Conservation (phyloP, 2,888 invertebrate species). For the Vanessa cardui region DNA sequence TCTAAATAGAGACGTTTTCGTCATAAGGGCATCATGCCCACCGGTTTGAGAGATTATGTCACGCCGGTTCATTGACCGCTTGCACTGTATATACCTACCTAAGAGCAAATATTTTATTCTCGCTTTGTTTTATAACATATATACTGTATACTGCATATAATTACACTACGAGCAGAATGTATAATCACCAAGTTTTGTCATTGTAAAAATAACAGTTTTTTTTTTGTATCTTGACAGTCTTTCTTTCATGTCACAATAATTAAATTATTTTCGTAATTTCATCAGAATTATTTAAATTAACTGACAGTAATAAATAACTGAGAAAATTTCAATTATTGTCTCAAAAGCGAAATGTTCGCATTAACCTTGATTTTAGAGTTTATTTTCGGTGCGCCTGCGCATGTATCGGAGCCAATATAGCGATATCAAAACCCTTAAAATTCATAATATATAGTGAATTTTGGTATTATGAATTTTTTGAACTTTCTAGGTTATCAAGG, state of each 20-base stretch:
- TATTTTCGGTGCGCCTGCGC: slow-evolving; percentile 49
- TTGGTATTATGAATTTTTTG: too few species aligned
- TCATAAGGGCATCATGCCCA: slow-evolving; percentile 12
- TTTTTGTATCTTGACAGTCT: too few species aligned
- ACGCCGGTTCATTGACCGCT: slow-evolving; percentile 2
- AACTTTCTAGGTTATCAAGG: too few species aligned
- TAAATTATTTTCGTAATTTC: too few species aligned
- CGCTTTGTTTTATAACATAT: not conserved
- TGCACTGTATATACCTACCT: not conserved
- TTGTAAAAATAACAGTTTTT: too few species aligned
- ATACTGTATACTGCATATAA: too few species aligned
- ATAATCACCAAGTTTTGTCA: too few species aligned
- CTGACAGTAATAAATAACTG: not conserved
- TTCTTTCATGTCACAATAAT: too few species aligned
- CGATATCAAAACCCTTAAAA: slow-evolving; percentile 28
- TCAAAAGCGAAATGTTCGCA: slow-evolving; percentile 39
- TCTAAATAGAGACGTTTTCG: slow-evolving; percentile 3
- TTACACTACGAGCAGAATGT: too few species aligned
- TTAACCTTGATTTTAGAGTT: slow-evolving; percentile 51
- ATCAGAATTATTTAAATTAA: too few species aligned
- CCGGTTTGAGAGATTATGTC: slow-evolving; percentile 8
- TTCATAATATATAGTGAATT: not conserved
- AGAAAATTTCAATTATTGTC: slow-evolving; percentile 21
- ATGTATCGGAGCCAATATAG: slow-evolving; percentile 39
- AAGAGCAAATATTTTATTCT: slow-evolving; percentile 1